Conservation (phyloP, 2,113 vertebrate species). For the Ceyx margarethae region DNA sequence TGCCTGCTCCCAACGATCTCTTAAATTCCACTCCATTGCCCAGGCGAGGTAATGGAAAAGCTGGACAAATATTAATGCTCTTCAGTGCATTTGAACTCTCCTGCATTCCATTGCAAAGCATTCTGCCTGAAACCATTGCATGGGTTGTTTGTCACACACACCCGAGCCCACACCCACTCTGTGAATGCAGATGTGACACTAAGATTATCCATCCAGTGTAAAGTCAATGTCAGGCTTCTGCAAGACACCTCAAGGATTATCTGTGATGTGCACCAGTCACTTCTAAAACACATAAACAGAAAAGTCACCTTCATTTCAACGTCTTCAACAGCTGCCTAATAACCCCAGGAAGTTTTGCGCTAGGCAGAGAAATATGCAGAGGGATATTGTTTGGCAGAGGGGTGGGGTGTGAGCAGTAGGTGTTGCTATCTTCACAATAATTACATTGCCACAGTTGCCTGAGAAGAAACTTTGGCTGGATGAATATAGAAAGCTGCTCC, state of each 20-base stretch:
- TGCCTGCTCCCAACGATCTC: background rate
- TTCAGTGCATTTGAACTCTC: slow-evolving; percentile 13
- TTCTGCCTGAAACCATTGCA: slow-evolving; percentile 28
- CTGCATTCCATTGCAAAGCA: background rate
- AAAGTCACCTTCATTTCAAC: background rate
- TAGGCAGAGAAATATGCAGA: background rate
- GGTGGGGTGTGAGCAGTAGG: accelerated
- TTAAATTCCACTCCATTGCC: slow-evolving; percentile 29
- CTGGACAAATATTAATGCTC: background rate
- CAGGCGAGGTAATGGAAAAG: background rate
- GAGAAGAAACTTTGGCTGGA: accelerated
- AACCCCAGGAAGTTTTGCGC: background rate
- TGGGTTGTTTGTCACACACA: slow-evolving; percentile 15
- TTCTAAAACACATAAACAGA: background rate
- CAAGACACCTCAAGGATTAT: background rate
- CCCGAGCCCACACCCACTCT: background rate
- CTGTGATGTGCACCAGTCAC: background rate
- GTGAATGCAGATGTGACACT: background rate
- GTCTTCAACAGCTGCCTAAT: background rate
- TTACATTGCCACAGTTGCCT: background rate
- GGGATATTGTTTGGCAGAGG: background rate
- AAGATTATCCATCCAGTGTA: background rate
- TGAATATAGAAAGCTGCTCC: background rate
- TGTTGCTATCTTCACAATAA: background rate
- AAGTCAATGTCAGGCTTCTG: background rate